Evolutionary conservation across 2,888 invertebrate species (phyloP).

Genomic region (Drosophila fungiperda): DNA sequence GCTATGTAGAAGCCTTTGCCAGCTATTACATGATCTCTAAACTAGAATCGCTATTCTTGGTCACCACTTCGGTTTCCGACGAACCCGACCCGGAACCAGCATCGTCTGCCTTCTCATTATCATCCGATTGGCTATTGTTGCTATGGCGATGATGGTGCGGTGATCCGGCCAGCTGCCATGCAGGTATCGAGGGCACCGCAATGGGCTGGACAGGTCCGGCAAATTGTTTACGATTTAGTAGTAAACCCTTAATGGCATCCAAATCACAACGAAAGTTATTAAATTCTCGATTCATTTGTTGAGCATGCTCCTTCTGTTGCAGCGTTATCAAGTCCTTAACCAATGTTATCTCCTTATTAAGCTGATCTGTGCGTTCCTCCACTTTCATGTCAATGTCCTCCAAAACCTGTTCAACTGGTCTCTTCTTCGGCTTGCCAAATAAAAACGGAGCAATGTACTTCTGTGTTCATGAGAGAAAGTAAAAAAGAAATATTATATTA

Average conservation of each 20-base stretch:
- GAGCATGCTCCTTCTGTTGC: conserved; percentile 81
- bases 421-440: conserved; percentile 89
- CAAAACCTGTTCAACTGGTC: conserved; percentile 89
- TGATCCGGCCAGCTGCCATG: conserved; percentile 89
- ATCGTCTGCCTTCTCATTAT: conserved; percentile 86
- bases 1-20: conserved; percentile 20
- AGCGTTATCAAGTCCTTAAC: conserved; percentile 89
- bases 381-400: conserved; percentile 89
- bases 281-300: conserved; percentile 87
- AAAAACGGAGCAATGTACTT: conserved; percentile 88
- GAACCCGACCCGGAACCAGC: conserved; percentile 88
- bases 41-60: conserved; percentile 91
- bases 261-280: conserved; percentile 89
- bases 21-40: conserved; percentile 89
- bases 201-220: conserved; percentile 89
- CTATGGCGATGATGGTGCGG: conserved; percentile 82
- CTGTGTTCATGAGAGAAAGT: conserved; percentile 82
- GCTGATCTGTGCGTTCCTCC: conserved; percentile 87
- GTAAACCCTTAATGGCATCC: conserved; percentile 90
- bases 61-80: conserved; percentile 90
- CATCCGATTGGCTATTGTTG: conserved; percentile 82
- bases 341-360: conserved; percentile 88
- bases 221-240: conserved; percentile 92
- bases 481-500: neutral
- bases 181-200: conserved; percentile 89